phyloP scores from a whole-genome alignment of 2,113 vertebrate species.

The Menura novaehollandiae region DNA sequence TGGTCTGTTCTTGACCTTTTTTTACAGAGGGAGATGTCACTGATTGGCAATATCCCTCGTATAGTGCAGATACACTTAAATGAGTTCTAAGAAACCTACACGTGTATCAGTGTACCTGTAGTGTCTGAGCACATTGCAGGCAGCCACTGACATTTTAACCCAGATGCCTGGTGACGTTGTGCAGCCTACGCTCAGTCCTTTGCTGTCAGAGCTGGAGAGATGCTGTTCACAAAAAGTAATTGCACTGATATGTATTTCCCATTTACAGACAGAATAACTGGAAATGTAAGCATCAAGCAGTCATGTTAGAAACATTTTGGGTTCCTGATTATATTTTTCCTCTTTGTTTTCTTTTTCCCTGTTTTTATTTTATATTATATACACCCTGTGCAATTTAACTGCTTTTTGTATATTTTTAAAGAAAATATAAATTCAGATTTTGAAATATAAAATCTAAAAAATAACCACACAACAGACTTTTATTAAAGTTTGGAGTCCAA shows the following conservation, averaged over 20 bases:
- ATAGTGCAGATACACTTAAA: not conserved
- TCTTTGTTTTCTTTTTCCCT: accelerated
- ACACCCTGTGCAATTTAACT: not conserved
- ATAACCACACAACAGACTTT: not conserved
- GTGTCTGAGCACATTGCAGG: not conserved
- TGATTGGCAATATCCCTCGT: not conserved
- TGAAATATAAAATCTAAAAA: not conserved
- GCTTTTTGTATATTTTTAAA: not conserved
- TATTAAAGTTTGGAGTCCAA: not conserved
- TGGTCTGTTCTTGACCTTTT: not conserved
- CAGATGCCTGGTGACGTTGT: not conserved
- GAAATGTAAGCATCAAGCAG: not conserved
- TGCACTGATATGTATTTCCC: not conserved
- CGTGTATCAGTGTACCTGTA: accelerated
- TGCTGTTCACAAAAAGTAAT: not conserved
- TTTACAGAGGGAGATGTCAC: not conserved
- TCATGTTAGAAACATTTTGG: not conserved
- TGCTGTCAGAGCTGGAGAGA: not conserved
- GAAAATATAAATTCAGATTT: not conserved
- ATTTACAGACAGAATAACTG: not conserved
- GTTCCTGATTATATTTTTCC: not conserved
- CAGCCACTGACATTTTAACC: not conserved
- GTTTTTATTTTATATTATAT: not conserved
- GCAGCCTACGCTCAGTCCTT: not conserved
- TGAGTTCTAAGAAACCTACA: not conserved